These are phyloP conservation scores for Dicrurus megarhynchus DNA, from an alignment of 2,113 vertebrate species.

Conservation along the genomic window DNA sequence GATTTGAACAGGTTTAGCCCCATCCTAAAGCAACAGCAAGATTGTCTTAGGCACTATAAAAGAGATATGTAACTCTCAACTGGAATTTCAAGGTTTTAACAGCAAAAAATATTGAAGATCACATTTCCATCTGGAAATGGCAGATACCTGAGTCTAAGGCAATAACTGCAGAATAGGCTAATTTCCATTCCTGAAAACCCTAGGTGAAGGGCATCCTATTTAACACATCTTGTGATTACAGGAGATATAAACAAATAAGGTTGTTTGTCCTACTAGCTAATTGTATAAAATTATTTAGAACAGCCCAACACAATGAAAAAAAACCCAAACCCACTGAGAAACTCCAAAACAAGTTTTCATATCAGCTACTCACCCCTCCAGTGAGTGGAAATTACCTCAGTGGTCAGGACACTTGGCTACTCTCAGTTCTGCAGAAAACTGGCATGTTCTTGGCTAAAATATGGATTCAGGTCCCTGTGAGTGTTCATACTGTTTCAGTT, in stretches of 20 bases:
- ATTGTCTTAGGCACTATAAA: background rate
- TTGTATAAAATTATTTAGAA: background rate
- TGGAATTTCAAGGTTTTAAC: background rate
- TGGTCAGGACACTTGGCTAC: background rate
- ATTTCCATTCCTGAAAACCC: slow-evolving; percentile 3
- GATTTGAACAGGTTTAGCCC: background rate
- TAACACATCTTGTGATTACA: background rate
- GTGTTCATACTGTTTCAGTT: background rate
- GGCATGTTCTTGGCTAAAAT: background rate
- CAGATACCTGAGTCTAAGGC: background rate
- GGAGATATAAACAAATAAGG: background rate
- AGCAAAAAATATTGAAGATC: slow-evolving; percentile 25
- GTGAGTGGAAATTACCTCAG: background rate
- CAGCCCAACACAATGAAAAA: background rate
- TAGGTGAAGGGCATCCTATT: background rate
- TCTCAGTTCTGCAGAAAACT: background rate
- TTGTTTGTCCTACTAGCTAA: background rate
- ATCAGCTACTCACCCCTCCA: background rate
- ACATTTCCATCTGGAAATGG: background rate
- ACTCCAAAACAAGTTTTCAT: background rate
- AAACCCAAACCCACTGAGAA: background rate
- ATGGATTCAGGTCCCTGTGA: background rate
- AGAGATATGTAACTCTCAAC: background rate
- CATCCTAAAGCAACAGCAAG: background rate
- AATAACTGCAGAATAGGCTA: slow-evolving; percentile 5